These are phyloP conservation scores for Meteorus colon DNA, from an alignment of 2,888 invertebrate species.

Conservation along the genomic window DNA sequence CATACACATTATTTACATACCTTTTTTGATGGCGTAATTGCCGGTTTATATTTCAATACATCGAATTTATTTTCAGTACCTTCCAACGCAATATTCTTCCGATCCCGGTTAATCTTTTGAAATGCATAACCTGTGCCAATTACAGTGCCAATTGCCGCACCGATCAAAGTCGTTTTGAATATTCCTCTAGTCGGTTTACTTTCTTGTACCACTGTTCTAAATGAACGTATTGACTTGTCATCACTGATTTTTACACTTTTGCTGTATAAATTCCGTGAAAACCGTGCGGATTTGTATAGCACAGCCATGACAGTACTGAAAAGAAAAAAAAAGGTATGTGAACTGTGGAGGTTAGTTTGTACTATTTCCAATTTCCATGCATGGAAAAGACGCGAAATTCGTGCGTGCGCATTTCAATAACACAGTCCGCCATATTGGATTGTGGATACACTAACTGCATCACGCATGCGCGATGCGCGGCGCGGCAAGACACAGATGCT, in stretches of 20 bases:
- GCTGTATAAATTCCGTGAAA: conserved; percentile 51
- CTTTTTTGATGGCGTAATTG: conserved; percentile 73
- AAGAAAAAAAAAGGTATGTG: background rate
- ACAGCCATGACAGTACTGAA: conserved; percentile 56
- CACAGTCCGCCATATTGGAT: too few species aligned
- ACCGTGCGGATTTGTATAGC: conserved; percentile 57
- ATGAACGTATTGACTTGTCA: conserved; percentile 43
- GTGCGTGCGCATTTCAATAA: too few species aligned
- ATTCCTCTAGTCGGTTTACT: conserved; percentile 59
- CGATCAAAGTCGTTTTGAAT: conserved; percentile 76
- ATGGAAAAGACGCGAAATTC: too few species aligned
- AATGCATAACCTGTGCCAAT: conserved; percentile 75
- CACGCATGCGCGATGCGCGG: too few species aligned
- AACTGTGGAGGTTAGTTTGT: too few species aligned
- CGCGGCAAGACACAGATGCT: too few species aligned
- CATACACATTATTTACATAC: conserved; percentile 64
- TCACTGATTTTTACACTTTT: conserved; percentile 43
- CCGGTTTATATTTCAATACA: conserved; percentile 73
- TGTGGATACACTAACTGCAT: too few species aligned
- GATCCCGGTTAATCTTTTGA: conserved; percentile 70
- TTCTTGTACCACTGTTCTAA: conserved; percentile 57
- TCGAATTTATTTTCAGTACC: conserved; percentile 68
- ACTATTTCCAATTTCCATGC: too few species aligned
- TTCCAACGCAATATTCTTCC: conserved; percentile 73
- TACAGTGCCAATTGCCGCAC: conserved; percentile 76